Percentiles rank a stretch among this genome's conserved stretches.
phyloP scores from a whole-genome alignment of 2,113 vertebrate genomes.

The Geococcyx californianus region DNA sequence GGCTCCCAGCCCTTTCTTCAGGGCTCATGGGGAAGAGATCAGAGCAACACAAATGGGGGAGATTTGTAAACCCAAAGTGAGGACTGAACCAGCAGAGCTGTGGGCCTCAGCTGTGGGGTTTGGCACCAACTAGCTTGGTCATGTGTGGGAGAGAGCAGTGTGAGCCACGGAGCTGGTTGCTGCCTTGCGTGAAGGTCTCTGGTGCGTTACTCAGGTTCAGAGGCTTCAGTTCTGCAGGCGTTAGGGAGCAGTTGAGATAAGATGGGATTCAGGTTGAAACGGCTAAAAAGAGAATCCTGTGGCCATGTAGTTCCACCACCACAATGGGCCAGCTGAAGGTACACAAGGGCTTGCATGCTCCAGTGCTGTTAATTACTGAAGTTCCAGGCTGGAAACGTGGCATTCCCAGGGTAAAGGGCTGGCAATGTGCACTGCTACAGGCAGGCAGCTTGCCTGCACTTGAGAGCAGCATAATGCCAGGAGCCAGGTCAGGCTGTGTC shows the following conservation, averaged over 20 bases:
- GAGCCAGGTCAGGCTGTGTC: not conserved
- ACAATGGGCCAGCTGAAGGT: not conserved
- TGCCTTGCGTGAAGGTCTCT: not conserved
- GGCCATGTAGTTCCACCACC: not conserved
- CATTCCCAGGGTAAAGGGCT: not conserved
- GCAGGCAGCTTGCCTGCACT: not conserved
- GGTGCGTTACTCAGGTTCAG: not conserved
- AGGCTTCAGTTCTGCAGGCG: not conserved
- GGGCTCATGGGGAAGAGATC: rapidly evolving
- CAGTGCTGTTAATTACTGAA: not conserved
- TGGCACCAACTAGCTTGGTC: not conserved
- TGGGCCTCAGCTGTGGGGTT: not conserved
- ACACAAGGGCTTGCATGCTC: not conserved
- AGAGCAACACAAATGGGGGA: rapidly evolving
- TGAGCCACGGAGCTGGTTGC: not conserved
- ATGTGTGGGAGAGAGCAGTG: not conserved
- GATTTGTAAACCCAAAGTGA: not conserved
- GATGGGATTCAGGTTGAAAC: not conserved
- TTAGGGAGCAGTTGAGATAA: not conserved
- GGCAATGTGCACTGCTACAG: not conserved
- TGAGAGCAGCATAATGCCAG: not conserved
- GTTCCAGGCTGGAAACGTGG: not conserved
- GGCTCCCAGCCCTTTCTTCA: not conserved
- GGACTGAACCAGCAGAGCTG: not conserved
- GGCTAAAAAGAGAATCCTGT: not conserved